A percentile compares a stretch with the other conserved stretches of the same genome.
These are phyloP conservation scores for Neostethus bicornis DNA, from an alignment of 2,797 vertebrate species.

Conservation along the genomic window DNA sequence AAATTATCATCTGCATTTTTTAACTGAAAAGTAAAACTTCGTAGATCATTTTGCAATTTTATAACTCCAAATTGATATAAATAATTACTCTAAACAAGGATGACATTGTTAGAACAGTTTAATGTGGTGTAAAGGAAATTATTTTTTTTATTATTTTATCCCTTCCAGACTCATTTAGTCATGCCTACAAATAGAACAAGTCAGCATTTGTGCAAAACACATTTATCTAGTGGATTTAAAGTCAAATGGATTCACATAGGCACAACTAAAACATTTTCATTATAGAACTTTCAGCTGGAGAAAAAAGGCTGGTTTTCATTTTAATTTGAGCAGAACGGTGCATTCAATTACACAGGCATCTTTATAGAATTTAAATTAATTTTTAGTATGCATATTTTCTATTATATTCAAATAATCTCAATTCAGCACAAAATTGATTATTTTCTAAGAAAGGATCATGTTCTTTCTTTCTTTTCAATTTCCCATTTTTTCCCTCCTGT, in stretches of 20 bases:
- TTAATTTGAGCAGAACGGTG: slow-evolving; percentile 60
- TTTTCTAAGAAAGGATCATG: slow-evolving; percentile 67
- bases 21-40: slow-evolving; percentile 10
- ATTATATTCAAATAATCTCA: slow-evolving; percentile 73
- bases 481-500: slow-evolving; percentile 64
- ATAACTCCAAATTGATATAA: not conserved
- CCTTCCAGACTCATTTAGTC: slow-evolving; percentile 23
- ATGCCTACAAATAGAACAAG: slow-evolving; percentile 31
- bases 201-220: slow-evolving; percentile 28
- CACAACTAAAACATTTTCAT: slow-evolving; percentile 43
- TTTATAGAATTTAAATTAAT: slow-evolving; percentile 73
- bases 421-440: slow-evolving; percentile 72
- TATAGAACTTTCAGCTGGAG: slow-evolving; percentile 37
- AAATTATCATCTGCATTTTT: slow-evolving; percentile 27
- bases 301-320: slow-evolving; percentile 43
- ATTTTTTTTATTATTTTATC: slow-evolving; percentile 17
- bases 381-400: slow-evolving; percentile 69
- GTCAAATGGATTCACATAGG: slow-evolving; percentile 24
- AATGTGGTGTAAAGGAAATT: slow-evolving; percentile 9
- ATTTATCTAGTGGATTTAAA: slow-evolving; percentile 42
- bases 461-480: slow-evolving; percentile 76
- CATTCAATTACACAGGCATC: slow-evolving; percentile 69
- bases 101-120: not conserved
- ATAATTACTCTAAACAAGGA: not conserved
- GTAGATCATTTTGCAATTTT: not conserved